Base-by-base conservation (phyloP, 2,113 vertebrate species). In the Equus quagga region DNA sequence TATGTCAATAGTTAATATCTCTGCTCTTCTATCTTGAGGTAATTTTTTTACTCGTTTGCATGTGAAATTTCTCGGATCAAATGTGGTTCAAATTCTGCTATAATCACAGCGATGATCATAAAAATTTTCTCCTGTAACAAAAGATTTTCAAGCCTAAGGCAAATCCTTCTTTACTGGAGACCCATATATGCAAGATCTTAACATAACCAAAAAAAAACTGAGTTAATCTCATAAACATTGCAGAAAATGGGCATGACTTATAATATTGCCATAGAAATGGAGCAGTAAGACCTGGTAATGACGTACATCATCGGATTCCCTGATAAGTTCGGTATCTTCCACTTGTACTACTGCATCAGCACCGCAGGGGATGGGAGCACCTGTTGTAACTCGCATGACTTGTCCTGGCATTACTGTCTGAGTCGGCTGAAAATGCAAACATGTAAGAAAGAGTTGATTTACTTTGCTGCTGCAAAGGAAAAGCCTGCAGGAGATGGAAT, bases 371-470 rank as follows among this genome's bases (percentile, higher is more conserved):
- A 99, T 99, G n/a, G 99, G 99, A 98, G 99, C 99, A 87, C 99
- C 99, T 1, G 99, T 99, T 98, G 99, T 99, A 98, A 99, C 99
- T 54, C 99, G 99, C 99, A 99, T 99, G 98, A 99, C 99, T 99
- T 99, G 99, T 92, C 99, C 99, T 54, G 99, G 99, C 99, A 99
- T 99, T 98, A 99, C 99, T 89, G 99, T 99, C 98, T 99, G 99
- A 97, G 99, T 99, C 51, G 99, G 99, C 99, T 99, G 98, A 92
- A 98, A 96, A 56, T 15, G 93, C 51, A 98, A 96, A 96, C 13
- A 89, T 70, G 41, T 15, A 80, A 92, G n/a, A 97, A 69, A 97
- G 36, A 90, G 36, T 15, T 49, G 51, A 95, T 94, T 91, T 93
- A 93, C 31, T 93, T 89, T 82, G 60, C 15, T 87, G 8, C 41